Percentiles rank a stretch among this genome's conserved stretches.
Conservation (phyloP, 2,888 invertebrate species). For the Aphrophora alni region DNA sequence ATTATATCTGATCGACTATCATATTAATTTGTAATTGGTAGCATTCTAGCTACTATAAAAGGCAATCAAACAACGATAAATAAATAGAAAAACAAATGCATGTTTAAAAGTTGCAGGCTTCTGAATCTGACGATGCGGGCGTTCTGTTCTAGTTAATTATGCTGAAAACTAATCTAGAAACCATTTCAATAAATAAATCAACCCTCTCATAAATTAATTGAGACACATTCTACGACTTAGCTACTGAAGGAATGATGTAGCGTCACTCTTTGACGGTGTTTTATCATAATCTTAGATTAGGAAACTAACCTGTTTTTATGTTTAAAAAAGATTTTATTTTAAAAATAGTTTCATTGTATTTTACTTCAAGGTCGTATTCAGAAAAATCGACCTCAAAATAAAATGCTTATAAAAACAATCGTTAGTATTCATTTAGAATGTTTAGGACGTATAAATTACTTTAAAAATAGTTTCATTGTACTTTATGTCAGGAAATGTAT, state of each 20-base stretch:
- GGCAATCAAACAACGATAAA: background rate
- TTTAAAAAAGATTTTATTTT: no score
- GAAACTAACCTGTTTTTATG: no score
- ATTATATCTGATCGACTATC: background rate
- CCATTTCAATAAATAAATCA: background rate
- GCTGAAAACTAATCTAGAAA: constrained; percentile 2
- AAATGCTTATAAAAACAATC: no score
- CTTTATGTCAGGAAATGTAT: no score
- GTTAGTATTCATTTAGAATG: no score
- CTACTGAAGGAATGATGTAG: background rate
- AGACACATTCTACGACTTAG: background rate
- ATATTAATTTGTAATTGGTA: background rate
- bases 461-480: no score
- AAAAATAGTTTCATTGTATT: no score
- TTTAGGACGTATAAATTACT: no score
- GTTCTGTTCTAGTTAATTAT: background rate
- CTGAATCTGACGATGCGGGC: background rate
- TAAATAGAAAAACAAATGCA: background rate
- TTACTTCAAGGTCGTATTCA: no score
- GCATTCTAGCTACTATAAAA: background rate
- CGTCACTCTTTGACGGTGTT: no score
- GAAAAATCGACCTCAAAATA: no score
- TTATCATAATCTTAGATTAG: no score
- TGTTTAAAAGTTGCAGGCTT: background rate
- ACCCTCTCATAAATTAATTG: constrained; percentile 2